Evolutionary conservation across 2,888 invertebrate species (phyloP), one percentile per base, ranked within the genome.

Genomic region (Nomada ferruginata): DNA sequence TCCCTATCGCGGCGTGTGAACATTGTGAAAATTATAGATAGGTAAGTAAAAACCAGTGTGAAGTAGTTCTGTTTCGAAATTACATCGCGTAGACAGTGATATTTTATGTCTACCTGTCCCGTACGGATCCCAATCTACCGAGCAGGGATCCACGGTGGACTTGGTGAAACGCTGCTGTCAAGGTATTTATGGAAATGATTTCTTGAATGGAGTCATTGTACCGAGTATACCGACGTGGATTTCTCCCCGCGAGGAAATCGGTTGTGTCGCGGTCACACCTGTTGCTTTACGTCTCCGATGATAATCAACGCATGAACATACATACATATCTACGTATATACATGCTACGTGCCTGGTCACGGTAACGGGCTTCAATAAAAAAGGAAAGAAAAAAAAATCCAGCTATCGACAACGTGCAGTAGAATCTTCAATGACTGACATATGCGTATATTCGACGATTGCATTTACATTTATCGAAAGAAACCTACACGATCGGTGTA

Each of bases 1-100:
- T 47, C 73, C 61, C 44, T 73, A 13, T 57, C 69, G 69, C 29
- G 59, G 83, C 72, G 79, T 66, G 85, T 68, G 78, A 76, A 83
- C 76, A 73, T 85, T 83, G 84, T 85, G 89, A 86, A 82, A 82
- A 81, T 85, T 86, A 89, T 91, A 91, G 90, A 91, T 91, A 91
- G 91, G 92, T 91, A 90, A 91, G 91, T 90, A 85, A 78, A 36
- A 11, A 50, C 13, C 47, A 2, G 65, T 61, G 79, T 65, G 60
- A 50, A 60, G 55, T 44, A 70, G 69, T 70, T 64, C 10, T 59
- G 52, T 55, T 55, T 79, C 55, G 65, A 52, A 63, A 66, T 55
- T 60, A 61, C 66, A 59, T 52, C 70, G 74, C 20, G 68, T 29
- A 55, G 63, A 52, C 47, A 66, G 74, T 82, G 83, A 80, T 65